These are phyloP conservation scores for Mirounga angustirostris DNA, from an alignment of 2,113 vertebrate genomes.

Conservation along the genomic window DNA sequence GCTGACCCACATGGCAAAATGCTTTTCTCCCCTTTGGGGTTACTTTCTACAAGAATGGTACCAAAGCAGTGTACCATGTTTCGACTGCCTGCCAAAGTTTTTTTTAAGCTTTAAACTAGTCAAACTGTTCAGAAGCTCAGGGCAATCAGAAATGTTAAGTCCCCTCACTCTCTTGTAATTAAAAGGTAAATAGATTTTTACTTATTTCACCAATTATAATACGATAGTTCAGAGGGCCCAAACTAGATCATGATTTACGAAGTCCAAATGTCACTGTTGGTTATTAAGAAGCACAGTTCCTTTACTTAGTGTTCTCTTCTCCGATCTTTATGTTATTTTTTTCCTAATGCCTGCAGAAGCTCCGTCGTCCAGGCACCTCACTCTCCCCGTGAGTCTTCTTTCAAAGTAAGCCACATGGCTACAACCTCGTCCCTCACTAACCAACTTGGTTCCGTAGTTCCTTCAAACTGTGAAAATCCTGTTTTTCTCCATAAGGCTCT, in stretches of 20 bases:
- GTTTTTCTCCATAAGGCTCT: not conserved
- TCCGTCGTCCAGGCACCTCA: not conserved
- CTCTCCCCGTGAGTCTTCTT: not conserved
- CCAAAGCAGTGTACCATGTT: not conserved
- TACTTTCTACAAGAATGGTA: not conserved
- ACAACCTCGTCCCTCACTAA: not conserved
- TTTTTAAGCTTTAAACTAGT: not conserved
- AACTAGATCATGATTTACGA: not conserved
- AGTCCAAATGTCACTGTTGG: not conserved
- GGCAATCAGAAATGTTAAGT: not conserved
- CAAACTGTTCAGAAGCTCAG: not conserved
- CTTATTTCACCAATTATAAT: not conserved
- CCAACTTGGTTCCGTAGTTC: not conserved
- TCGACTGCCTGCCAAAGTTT: not conserved
- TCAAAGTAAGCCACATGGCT: not conserved
- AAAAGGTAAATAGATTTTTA: constrained; percentile 11
- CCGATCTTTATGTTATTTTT: not conserved
- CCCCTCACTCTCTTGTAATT: not conserved
- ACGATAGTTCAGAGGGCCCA: not conserved
- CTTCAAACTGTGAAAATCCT: not conserved
- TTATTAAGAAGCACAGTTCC: not conserved
- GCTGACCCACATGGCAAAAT: not conserved
- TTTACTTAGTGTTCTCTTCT: not conserved
- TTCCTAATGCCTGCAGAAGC: not conserved
- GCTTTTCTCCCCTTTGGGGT: not conserved